Conservation (phyloP, 2,888 invertebrate genomes). For the Patella ulyssiponensis region DNA sequence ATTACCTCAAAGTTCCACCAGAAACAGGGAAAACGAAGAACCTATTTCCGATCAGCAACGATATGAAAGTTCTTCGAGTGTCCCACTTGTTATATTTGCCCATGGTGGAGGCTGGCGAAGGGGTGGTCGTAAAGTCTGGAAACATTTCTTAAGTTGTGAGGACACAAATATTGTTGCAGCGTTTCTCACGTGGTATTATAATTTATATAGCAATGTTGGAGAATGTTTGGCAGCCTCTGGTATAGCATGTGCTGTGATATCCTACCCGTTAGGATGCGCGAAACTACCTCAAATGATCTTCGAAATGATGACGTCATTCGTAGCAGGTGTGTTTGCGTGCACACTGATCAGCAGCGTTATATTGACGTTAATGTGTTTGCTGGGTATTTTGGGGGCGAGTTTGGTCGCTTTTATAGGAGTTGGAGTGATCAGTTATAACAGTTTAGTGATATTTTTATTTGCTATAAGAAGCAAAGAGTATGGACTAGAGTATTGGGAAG, state of each 20-base stretch:
- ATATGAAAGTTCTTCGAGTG: not conserved
- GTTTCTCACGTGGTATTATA: slow-evolving; percentile 36
- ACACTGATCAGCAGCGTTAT: not conserved
- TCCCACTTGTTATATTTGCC: slow-evolving; percentile 52
- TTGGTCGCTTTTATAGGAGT: not conserved
- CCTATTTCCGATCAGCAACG: too few relatives aligned
- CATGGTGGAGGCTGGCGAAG: slow-evolving; percentile 61
- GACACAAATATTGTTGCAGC: slow-evolving; percentile 53
- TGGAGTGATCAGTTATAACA: slow-evolving; percentile 21
- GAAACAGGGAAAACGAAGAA: too few relatives aligned
- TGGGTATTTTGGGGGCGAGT: not conserved
- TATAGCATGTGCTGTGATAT: slow-evolving; percentile 51
- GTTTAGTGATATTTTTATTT: slow-evolving; percentile 21
- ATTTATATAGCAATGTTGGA: slow-evolving; percentile 50
- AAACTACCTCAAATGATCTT: slow-evolving; percentile 35
- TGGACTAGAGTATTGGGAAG: slow-evolving; percentile 4
- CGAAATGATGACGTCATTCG: slow-evolving; percentile 47
- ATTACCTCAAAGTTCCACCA: too few relatives aligned
- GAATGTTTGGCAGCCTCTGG: slow-evolving; percentile 43
- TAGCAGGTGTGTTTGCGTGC: slow-evolving; percentile 11
- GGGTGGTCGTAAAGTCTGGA: slow-evolving; percentile 50
- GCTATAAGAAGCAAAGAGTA: slow-evolving; percentile 19
- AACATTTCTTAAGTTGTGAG: slow-evolving; percentile 45
- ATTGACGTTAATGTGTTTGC: not conserved
- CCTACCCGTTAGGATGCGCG: slow-evolving; percentile 50